A percentile compares a stretch with the other conserved stretches of the same genome.
These are phyloP conservation scores for Dione vanillae DNA, from an alignment of 2,888 invertebrate species.

Conservation along the genomic window DNA sequence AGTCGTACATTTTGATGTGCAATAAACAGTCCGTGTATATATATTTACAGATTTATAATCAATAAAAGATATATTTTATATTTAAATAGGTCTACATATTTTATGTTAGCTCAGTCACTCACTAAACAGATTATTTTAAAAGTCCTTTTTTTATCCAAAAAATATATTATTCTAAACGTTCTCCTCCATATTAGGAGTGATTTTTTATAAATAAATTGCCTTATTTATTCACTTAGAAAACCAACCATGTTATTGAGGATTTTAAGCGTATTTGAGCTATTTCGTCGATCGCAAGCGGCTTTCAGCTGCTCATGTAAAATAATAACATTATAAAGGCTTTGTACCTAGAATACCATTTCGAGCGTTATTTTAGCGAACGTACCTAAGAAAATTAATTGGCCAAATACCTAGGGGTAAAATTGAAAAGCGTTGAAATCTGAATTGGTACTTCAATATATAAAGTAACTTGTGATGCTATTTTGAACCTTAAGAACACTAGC, in stretches of 20 bases:
- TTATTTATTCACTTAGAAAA: neutral
- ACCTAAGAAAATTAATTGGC: constrained; percentile 54
- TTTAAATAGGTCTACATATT: too few relatives aligned
- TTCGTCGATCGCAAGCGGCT: constrained; percentile 26
- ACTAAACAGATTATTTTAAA: too few relatives aligned
- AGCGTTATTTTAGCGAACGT: constrained; percentile 30
- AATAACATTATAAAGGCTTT: constrained; percentile 41
- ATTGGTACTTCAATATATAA: constrained; percentile 27
- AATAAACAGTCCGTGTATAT: too few relatives aligned
- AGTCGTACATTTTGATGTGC: too few relatives aligned
- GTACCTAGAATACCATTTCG: constrained; percentile 34
- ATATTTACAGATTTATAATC: too few relatives aligned
- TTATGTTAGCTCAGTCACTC: too few relatives aligned
- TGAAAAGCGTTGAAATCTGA: constrained; percentile 41
- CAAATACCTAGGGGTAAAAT: constrained; percentile 49
- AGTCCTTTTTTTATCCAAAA: too few relatives aligned
- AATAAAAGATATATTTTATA: too few relatives aligned
- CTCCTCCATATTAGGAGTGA: neutral
- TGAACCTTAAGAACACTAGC: constrained; percentile 11
- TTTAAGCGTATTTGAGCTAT: constrained; percentile 30
- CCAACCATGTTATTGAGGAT: too few relatives aligned
- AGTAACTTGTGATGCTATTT: constrained; percentile 30
- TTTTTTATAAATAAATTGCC: constrained; percentile 28
- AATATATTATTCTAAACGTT: too few relatives aligned
- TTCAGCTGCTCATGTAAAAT: constrained; percentile 36